Evolutionary conservation across 2,113 vertebrate species (phyloP).

Genomic region (Diglossa brunneiventris): DNA sequence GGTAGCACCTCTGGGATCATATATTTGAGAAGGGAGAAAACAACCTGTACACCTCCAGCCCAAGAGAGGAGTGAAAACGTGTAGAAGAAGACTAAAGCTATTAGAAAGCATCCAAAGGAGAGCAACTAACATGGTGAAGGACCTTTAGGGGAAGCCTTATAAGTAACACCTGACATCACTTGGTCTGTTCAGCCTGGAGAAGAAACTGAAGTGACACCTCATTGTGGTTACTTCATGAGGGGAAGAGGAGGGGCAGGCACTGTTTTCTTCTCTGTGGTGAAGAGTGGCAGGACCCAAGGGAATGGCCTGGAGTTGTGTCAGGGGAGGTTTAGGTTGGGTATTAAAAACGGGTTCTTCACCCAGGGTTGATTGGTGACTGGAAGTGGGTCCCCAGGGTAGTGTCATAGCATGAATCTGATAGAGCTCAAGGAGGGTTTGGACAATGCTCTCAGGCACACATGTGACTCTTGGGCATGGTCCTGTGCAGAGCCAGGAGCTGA

Average conservation of each 20-base stretch:
- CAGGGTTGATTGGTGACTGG: neutral
- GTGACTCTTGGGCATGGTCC: neutral
- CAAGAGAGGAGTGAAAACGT: neutral
- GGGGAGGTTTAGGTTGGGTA: neutral
- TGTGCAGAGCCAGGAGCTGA: neutral
- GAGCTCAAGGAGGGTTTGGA: neutral
- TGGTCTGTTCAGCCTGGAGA: neutral
- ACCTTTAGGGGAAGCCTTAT: neutral
- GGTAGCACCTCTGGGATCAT: neutral
- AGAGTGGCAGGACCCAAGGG: neutral
- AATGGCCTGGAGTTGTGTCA: neutral
- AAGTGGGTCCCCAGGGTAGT: neutral
- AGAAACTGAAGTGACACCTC: neutral
- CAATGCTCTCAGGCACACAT: neutral
- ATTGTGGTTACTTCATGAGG: neutral
- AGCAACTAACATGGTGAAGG: neutral
- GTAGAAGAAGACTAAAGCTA: neutral
- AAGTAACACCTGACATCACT: too few relatives aligned
- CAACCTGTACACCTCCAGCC: neutral
- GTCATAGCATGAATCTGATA: neutral
- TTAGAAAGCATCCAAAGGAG: neutral
- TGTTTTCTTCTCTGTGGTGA: neutral
- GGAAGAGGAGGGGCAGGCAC: neutral
- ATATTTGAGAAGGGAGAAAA: neutral
- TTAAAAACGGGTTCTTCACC: neutral